Base-by-base conservation (phyloP, 2,797 vertebrate genomes). In the Acanthopagrus latus region DNA sequence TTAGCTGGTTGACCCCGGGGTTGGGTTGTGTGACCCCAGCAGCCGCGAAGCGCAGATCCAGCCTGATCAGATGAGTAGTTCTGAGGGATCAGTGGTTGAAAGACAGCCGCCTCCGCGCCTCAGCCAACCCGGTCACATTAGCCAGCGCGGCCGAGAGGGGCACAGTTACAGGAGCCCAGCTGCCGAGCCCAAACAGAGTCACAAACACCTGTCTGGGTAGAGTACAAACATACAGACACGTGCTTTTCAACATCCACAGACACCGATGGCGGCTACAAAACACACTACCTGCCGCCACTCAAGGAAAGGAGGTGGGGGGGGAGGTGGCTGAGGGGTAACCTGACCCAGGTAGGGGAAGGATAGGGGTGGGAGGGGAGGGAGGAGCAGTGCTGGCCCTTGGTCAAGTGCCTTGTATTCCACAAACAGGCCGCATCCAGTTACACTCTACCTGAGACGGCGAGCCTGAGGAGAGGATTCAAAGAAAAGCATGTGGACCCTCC, bases 321-420 rank as follows among this genome's bases (percentile, higher is more conserved):
- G 33, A 47, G 86, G 91, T 91, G 90, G 91, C 89, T 86, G 94
- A 91, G 88, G 86, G 56, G 95, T 93, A 94, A 96, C 94, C 90
- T 92, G 96, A 97, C 93, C 95, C 95, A 95, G 95, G 96, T 93
- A 95, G 95, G 95, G 96, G 94, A 95, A 96, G 95, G 95, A 95
- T 93, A 95, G 95, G 92, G 94, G 88, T 90, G 96, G 95, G 95
- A 94, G 91, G 95, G 92, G 81, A 92, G 88, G 95, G 95, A 95
- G 96, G 95, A 96, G 96, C 94, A 94, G 96, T 92, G 96, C 94
- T 98, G 97, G 96, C 96, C 95, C 94, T 94, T 96, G 96, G 97
- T 97, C 97, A 98, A 97, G 96, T 96, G 96, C 97, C 96, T 96
- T 97, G 96, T 97, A 96, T 94, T 86, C 96, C 95, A 95, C 95